Percentiles rank a stretch among this genome's conserved stretches.
These are phyloP conservation scores for Rhynchotus rufescens DNA, from an alignment of 2,797 vertebrate species.

Conservation along the genomic window DNA sequence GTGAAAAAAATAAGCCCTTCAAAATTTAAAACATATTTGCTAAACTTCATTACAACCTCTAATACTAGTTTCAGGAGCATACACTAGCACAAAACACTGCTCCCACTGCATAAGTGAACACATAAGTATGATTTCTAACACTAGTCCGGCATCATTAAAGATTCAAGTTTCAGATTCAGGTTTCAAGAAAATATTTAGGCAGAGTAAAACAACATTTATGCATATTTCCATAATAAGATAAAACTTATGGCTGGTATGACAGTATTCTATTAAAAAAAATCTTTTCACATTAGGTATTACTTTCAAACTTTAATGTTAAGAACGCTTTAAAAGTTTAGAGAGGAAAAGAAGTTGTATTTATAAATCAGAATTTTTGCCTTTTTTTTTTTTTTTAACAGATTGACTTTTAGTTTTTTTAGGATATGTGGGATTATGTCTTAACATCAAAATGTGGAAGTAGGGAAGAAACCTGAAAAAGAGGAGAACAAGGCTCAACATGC, in stretches of 20 bases:
- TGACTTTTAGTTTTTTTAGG: conserved; percentile 68
- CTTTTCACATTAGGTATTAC: conserved; percentile 14
- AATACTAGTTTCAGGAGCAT: conserved; percentile 36
- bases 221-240: conserved; percentile 31
- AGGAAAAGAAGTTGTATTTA: conserved; percentile 37
- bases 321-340: conserved; percentile 61
- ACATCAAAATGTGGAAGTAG: conserved; percentile 16
- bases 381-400: conserved; percentile 19
- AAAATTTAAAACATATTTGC: conserved; percentile 46
- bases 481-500: neutral
- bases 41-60: conserved; percentile 28
- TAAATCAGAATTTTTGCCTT: conserved; percentile 24
- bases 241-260: conserved; percentile 39
- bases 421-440: neutral
- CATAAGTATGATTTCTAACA: conserved; percentile 3
- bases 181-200: conserved; percentile 36
- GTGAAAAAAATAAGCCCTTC: conserved; percentile 55
- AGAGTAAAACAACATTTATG: conserved; percentile 43
- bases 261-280: conserved; percentile 18
- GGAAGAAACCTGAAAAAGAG: conserved; percentile 8
- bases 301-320: conserved; percentile 34
- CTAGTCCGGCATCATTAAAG: conserved; percentile 26
- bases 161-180: neutral
- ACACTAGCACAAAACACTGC: conserved; percentile 7
- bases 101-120: conserved; percentile 12